Evolutionary conservation across 2,113 vertebrate genomes (phyloP).

Genomic region (Motacilla alba): DNA sequence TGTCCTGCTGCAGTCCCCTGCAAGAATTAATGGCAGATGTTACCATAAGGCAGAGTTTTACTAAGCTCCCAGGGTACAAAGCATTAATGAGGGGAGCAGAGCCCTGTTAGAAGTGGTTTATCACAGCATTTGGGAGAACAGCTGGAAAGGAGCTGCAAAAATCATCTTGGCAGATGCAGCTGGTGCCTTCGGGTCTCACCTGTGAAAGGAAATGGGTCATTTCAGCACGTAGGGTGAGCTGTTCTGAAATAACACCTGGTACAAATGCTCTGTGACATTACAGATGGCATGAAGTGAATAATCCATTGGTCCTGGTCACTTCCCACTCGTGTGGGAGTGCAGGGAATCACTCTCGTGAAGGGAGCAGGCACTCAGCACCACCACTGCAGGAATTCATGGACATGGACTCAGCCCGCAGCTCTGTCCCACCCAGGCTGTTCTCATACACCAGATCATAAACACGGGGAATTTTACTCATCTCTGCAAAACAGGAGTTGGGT

Average conservation of each 20-base stretch:
- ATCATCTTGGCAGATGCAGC: neutral
- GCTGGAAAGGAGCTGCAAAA: neutral
- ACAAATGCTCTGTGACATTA: neutral
- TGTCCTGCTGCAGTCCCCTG: neutral
- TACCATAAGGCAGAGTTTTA: neutral
- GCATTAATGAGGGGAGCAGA: neutral
- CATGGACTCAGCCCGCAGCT: neutral
- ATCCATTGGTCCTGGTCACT: accelerated
- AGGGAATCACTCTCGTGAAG: neutral
- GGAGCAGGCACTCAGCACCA: accelerated
- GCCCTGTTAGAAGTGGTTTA: neutral
- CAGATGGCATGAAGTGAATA: neutral
- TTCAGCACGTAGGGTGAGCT: neutral
- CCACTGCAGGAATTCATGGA: accelerated
- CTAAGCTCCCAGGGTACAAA: neutral
- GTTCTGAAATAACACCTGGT: neutral
- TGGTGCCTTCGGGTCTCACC: neutral
- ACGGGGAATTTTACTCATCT: neutral
- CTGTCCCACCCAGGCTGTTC: accelerated
- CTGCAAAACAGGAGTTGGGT: neutral
- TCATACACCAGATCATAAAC: accelerated
- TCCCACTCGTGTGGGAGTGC: neutral
- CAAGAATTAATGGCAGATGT: neutral
- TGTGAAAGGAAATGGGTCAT: neutral
- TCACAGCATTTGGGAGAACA: neutral